A percentile compares a stretch with the other conserved stretches of the same genome.
Evolutionary conservation across 2,888 invertebrate genomes (phyloP).

Genomic region (Mythimna albipuncta): DNA sequence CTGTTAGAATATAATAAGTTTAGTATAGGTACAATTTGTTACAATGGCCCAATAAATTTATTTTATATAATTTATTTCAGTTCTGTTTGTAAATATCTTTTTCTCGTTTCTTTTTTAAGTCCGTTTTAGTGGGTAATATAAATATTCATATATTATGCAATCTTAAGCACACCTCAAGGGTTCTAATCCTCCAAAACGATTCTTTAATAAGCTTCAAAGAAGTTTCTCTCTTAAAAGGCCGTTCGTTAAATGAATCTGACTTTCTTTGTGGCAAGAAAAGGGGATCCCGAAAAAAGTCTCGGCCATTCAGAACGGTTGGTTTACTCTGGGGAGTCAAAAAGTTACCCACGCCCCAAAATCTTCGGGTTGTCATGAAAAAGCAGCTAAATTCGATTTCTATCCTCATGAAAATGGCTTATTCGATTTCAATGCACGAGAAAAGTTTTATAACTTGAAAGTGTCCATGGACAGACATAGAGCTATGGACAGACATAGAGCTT

Average conservation of each 20-base stretch:
- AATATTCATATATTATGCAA: slow-evolving; percentile 67
- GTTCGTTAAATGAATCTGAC: slow-evolving; percentile 84
- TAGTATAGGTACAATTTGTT: no score
- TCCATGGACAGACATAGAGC: slow-evolving; percentile 23
- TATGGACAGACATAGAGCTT: slow-evolving; percentile 28
- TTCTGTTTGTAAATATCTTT: slow-evolving; percentile 14
- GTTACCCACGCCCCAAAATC: slow-evolving; percentile 75
- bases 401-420: slow-evolving; percentile 60
- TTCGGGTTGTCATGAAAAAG: slow-evolving; percentile 75
- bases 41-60: no score
- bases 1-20: no score
- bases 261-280: slow-evolving; percentile 84
- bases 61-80: no score
- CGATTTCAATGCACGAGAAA: slow-evolving; percentile 53
- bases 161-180: slow-evolving; percentile 69
- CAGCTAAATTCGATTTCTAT: slow-evolving; percentile 75
- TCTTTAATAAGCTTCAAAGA: slow-evolving; percentile 85
- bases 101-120: neutral
- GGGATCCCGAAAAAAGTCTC: slow-evolving; percentile 80
- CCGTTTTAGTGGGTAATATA: slow-evolving; percentile 13
- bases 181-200: slow-evolving; percentile 78
- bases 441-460: slow-evolving; percentile 39
- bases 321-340: slow-evolving; percentile 81
- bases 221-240: slow-evolving; percentile 81
- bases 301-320: slow-evolving; percentile 82